phyloP scores from a whole-genome alignment of 2,113 vertebrate species.

The Oreochromis niloticus region DNA sequence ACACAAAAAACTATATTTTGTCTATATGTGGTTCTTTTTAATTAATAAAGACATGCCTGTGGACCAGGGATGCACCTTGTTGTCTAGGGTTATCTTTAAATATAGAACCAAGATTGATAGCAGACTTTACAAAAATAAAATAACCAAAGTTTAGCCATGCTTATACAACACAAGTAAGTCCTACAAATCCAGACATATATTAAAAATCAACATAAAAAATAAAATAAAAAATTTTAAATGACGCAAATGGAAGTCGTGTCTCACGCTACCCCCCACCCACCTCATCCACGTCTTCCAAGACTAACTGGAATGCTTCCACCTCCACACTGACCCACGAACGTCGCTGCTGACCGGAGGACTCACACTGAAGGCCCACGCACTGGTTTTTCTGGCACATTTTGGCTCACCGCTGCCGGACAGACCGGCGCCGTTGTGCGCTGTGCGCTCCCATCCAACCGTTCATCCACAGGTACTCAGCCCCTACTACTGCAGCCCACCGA shows the following conservation, averaged over 20 bases:
- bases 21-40: background rate
- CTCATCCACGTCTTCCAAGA: background rate
- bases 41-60: background rate
- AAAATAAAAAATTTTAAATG: rapidly evolving
- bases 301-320: background rate
- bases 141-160: background rate
- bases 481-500: background rate
- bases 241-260: slow-evolving; percentile 15
- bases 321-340: background rate
- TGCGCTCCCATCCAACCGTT: slow-evolving; percentile 28
- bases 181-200: background rate
- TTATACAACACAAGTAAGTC: background rate
- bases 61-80: background rate
- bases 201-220: background rate
- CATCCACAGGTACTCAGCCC: slow-evolving; percentile 63
- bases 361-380: background rate
- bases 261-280: background rate
- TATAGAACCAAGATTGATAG: background rate
- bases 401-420: background rate
- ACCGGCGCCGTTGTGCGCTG: slow-evolving; percentile 7
- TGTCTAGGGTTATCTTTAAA: background rate
- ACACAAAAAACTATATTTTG: background rate
- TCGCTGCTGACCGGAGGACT: background rate
- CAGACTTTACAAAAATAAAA: background rate
- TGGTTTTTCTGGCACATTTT: background rate